Evolutionary conservation across 2,113 vertebrate species (phyloP).

Genomic region (Nerophis lumbriciformis): DNA sequence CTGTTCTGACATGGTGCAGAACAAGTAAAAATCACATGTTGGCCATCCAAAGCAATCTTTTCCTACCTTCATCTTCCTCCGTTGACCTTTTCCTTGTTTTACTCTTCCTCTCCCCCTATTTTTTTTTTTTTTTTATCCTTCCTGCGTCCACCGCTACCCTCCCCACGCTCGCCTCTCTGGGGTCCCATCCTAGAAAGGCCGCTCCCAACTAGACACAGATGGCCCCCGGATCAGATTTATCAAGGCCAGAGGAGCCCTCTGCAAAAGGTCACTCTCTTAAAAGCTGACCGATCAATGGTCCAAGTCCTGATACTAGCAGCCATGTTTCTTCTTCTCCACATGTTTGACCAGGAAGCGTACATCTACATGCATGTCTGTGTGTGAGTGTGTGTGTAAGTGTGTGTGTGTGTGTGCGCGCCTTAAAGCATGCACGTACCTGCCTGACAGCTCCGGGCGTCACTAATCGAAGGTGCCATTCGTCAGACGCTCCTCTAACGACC

Average conservation of each 20-base stretch:
- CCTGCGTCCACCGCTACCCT: neutral
- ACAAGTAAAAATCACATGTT: constrained; percentile 5
- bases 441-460: constrained; percentile 51
- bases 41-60: constrained; percentile 13
- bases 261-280: constrained; percentile 85
- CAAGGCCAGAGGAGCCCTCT: constrained; percentile 81
- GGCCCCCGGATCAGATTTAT: constrained; percentile 92
- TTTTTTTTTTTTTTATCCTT: constrained; percentile 12
- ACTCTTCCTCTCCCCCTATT: constrained; percentile 3
- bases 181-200: constrained; percentile 77
- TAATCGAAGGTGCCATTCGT: constrained; percentile 66
- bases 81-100: constrained; percentile 36
- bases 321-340: constrained; percentile 43
- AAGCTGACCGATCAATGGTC: constrained; percentile 79
- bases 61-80: constrained; percentile 12
- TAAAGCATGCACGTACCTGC: constrained; percentile 14
- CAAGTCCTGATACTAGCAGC: constrained; percentile 67
- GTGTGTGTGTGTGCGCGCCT: constrained; percentile 28
- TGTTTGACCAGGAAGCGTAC: constrained; percentile 45
- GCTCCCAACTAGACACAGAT: constrained; percentile 74
- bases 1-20: constrained; percentile 4
- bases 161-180: constrained; percentile 66
- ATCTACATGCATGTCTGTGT: constrained; percentile 37
- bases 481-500: constrained; percentile 61
- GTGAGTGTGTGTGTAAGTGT: constrained; percentile 31